Evolutionary conservation across 2,888 invertebrate species (phyloP).

Genomic region (Mystacides longicornis): DNA sequence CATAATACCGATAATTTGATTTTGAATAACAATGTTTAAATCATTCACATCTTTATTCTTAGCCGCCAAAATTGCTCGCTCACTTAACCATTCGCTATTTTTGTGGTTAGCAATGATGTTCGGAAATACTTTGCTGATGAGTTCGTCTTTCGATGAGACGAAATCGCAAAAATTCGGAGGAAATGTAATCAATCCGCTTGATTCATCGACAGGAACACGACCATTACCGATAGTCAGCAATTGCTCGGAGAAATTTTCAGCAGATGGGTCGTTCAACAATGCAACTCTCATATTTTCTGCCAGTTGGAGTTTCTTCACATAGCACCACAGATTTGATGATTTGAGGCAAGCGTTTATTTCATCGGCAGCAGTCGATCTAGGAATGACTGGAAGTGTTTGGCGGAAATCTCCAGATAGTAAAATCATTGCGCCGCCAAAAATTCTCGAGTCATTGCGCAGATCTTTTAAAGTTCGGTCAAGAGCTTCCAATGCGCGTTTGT

Average conservation of each 20-base stretch:
- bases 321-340: constrained; percentile 1
- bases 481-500: too few species aligned
- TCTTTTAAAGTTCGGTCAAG: too few species aligned
- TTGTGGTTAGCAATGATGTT: constrained; percentile 1
- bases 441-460: too few species aligned
- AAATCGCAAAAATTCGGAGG: constrained; percentile 31
- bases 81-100: constrained; percentile 20
- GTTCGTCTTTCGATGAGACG: constrained; percentile 20
- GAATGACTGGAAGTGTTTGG: neutral
- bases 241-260: constrained; percentile 31
- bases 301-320: constrained; percentile 2
- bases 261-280: constrained; percentile 18
- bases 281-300: neutral
- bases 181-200: constrained; percentile 32
- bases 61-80: constrained; percentile 31
- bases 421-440: too few species aligned
- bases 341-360: constrained; percentile 6
- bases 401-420: neutral
- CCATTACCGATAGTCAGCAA: constrained; percentile 33
- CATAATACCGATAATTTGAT: constrained; percentile 4
- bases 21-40: constrained; percentile 3
- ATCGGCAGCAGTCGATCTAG: constrained; percentile 1
- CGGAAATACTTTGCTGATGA: constrained; percentile 3
- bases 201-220: constrained; percentile 29
- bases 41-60: constrained; percentile 30